Conservation (phyloP, 2,113 vertebrate species). For the Phrynosoma platyrhinos region DNA sequence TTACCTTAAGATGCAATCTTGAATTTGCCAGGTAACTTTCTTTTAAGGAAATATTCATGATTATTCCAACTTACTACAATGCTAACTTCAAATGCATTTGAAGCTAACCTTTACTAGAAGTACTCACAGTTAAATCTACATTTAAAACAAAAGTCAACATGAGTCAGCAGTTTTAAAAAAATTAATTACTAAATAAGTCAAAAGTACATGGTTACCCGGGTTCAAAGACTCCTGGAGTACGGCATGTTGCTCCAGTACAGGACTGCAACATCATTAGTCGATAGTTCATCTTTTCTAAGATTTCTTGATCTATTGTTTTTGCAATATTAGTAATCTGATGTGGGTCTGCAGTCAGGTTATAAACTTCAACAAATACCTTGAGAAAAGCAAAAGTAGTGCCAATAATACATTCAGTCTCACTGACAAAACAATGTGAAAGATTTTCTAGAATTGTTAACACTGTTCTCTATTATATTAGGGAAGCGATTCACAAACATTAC, state of each 20-base stretch:
- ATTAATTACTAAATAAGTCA: constrained; percentile 15
- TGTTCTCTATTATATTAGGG: neutral
- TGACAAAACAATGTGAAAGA: neutral
- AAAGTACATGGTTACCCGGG: constrained; percentile 73
- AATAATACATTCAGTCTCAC: neutral
- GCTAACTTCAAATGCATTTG: neutral
- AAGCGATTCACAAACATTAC: neutral
- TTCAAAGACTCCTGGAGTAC: constrained; percentile 91
- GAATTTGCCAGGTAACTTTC: neutral
- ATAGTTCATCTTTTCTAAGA: constrained; percentile 98
- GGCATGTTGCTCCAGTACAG: constrained; percentile 88
- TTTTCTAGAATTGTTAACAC: neutral
- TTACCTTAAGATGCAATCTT: neutral
- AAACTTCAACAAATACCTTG: constrained; percentile 97
- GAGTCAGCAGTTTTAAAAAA: constrained; percentile 14
- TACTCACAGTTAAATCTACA: neutral
- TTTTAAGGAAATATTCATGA: neutral
- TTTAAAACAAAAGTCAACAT: neutral
- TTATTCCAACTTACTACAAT: neutral
- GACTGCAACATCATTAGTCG: constrained; percentile 98
- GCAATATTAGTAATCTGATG: constrained; percentile 95
- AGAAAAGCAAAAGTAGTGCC: constrained; percentile 29
- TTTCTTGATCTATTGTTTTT: constrained; percentile 93
- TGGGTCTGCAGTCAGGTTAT: constrained; percentile 95
- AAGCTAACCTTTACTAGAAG: neutral